Evolutionary conservation across 2,888 invertebrate genomes (phyloP), one percentile per base, ranked within the genome.

Genomic region (Charanyca ferruginea): DNA sequence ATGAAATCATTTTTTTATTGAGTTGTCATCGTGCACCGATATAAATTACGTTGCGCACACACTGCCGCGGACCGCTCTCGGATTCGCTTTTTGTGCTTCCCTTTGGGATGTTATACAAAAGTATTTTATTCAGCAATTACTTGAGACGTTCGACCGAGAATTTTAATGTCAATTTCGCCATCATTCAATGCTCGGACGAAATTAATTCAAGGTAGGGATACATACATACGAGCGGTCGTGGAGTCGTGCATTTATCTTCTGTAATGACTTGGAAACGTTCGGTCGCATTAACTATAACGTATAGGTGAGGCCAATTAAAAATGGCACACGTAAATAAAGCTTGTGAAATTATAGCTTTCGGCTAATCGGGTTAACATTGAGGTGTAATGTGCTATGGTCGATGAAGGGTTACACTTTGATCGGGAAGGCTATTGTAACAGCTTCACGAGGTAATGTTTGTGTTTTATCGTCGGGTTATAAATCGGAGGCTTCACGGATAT

Each of bases 1-100:
- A 95, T 95, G 95, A 93, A 94, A 95, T 94, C 92, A 94, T 94
- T 95, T 95, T 94, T 94, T 95, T 95, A 95, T 95, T 95, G 92
- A 95, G 93, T 91, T 94, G 95, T 95, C 95, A 94, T 94, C 95
- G 89, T 89, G 89, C 88, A 87, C 91, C 87, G 92, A 94, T 93
- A 95, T 95, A 95, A 95, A 94, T 95, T 93, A 94, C 92, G 83
- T 81, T 62, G 87, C 87, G 87, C 90, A 89, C 91, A 88, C 89
- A 89, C 88, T 86, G 89, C 87, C 83, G 87, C 83, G 77, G 85
- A 80, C 83, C 79, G 85, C 76, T 85, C 83, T 84, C 80, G 82
- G 87, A 80, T 85, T 89, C 87, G 89, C 88, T 91, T 94, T 94
- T 94, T 94, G 90, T 93, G 88, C 87, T 90, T 92, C 92, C 89